A percentile compares a stretch with the other conserved stretches of the same genome.
Conservation (phyloP, 2,888 invertebrate genomes). For the Papilio elwesi region DNA sequence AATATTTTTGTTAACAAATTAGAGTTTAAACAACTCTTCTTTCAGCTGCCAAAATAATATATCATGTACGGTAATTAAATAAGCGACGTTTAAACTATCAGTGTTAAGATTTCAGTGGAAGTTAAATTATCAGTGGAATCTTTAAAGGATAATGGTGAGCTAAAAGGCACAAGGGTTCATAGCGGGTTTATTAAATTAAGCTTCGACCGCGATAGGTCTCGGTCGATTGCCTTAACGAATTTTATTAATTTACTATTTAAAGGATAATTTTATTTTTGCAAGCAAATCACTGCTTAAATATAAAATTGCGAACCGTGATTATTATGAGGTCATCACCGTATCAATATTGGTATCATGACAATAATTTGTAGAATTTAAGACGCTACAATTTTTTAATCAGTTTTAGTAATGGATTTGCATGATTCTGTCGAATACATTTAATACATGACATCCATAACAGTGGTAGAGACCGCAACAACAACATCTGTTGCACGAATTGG, state of each 20-base stretch:
- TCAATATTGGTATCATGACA: no score
- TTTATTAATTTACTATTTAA: not conserved
- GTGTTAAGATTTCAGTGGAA: not conserved
- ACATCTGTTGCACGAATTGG: no score
- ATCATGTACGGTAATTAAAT: not conserved
- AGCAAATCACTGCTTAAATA: not conserved
- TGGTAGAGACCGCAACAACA: no score
- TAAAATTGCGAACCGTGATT: no score
- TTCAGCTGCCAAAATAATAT: no score
- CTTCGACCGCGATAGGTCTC: not conserved
- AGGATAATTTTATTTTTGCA: not conserved
- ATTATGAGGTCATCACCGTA: no score
- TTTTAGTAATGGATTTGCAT: no score
- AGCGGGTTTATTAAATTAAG: constrained; percentile 8
- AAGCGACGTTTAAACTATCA: not conserved
- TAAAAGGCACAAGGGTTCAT: constrained; percentile 10
- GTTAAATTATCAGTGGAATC: not conserved
- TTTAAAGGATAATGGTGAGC: not conserved
- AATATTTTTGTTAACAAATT: not conserved
- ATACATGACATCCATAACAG: not conserved
- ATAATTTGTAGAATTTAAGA: no score
- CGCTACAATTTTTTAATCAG: no score
- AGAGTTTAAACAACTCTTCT: no score
- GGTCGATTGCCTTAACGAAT: not conserved
- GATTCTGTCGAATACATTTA: no score